Conservation (phyloP, 1,140 invertebrate species). For the Nomia melanderi region DNA sequence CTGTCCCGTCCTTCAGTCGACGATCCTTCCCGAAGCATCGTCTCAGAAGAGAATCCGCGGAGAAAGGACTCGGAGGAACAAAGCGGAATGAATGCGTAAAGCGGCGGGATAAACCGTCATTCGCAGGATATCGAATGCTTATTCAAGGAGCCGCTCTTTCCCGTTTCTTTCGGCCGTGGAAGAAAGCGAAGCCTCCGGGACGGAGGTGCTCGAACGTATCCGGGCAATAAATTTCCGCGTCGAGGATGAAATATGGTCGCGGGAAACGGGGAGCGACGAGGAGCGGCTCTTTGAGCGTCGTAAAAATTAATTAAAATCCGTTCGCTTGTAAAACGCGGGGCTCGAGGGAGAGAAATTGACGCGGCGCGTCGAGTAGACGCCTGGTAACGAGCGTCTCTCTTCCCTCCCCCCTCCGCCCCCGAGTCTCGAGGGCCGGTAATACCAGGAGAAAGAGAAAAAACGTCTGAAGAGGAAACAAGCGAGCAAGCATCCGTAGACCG, state of each 20-base stretch:
- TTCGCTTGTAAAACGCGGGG: slow-evolving; percentile 18
- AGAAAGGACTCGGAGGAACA: too few species aligned
- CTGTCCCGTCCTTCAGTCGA: too few species aligned
- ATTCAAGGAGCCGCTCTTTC: too few species aligned
- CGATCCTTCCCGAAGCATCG: too few species aligned
- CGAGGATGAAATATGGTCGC: slow-evolving; percentile 17
- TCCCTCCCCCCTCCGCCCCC: too few species aligned
- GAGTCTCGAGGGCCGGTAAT: not conserved
- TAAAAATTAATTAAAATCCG: slow-evolving; percentile 36
- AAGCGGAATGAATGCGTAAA: too few species aligned
- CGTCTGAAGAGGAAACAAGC: slow-evolving; percentile 16
- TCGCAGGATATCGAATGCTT: too few species aligned
- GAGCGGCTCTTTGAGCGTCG: not conserved
- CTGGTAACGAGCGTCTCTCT: slow-evolving; percentile 31
- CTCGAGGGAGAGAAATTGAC: not conserved
- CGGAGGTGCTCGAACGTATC: not conserved
- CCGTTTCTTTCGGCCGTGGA: too few species aligned
- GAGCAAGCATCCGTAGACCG: slow-evolving; percentile 17
- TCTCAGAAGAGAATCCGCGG: too few species aligned
- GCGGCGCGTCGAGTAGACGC: slow-evolving; percentile 18
- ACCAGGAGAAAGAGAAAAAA: too few species aligned
- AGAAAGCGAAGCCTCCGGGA: too few species aligned
- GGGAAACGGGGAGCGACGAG: not conserved
- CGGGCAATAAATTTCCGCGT: not conserved
- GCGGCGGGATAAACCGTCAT: too few species aligned